Conservation (phyloP, 2,888 invertebrate genomes). For the Malachius bipustulatus region DNA sequence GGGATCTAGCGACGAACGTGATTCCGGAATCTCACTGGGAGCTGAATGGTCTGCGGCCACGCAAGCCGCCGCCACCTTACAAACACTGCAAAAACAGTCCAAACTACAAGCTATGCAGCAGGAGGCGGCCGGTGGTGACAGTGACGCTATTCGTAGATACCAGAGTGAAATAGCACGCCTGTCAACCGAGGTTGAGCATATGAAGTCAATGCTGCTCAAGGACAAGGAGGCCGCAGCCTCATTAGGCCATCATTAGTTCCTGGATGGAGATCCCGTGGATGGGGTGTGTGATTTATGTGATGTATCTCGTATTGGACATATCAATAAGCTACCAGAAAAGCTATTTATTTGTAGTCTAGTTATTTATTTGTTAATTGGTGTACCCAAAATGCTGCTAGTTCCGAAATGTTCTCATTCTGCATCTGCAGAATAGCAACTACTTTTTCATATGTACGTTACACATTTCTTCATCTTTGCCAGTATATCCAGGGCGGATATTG, state of each 20-base stretch:
- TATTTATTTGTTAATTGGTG: constrained; percentile 33
- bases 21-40: constrained; percentile 78
- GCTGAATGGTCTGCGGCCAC: constrained; percentile 47
- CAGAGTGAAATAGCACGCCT: constrained; percentile 78
- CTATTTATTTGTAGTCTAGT: constrained; percentile 29
- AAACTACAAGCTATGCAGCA: constrained; percentile 31
- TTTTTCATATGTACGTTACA: no score
- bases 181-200: constrained; percentile 81
- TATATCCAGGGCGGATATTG: no score
- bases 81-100: constrained; percentile 33
- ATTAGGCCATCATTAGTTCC: constrained; percentile 16
- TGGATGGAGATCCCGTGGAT: constrained; percentile 12
- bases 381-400: no score
- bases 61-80: constrained; percentile 31
- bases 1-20: constrained; percentile 81
- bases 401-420: no score
- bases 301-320: constrained; percentile 30
- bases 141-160: constrained; percentile 60
- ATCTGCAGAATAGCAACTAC: no score
- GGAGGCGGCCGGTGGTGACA: constrained; percentile 27
- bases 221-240: constrained; percentile 25
- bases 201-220: constrained; percentile 70
- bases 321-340: constrained; percentile 28
- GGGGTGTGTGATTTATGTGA: constrained; percentile 19
- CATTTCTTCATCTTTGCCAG: no score